These are phyloP conservation scores for Mesoclemmys tuberculata DNA, from an alignment of 2,113 vertebrate genomes.

Conservation along the genomic window DNA sequence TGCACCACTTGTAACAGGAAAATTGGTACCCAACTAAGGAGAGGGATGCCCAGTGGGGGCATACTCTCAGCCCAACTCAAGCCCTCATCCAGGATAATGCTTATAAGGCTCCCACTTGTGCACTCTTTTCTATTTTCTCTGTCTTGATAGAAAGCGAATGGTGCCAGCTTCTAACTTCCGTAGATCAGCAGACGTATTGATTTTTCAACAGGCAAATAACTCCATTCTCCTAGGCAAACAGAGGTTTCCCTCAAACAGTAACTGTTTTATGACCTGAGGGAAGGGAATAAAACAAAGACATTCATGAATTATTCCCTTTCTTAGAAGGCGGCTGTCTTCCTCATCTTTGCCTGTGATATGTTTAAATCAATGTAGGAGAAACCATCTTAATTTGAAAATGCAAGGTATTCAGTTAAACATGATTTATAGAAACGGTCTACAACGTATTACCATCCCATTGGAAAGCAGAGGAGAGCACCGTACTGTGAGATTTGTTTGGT, in stretches of 20 bases:
- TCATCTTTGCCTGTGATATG: background rate
- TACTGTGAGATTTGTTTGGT: background rate
- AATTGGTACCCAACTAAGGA: background rate
- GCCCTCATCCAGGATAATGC: no score
- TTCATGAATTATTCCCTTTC: background rate
- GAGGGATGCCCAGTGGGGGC: no score
- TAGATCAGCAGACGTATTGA: background rate
- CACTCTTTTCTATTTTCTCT: background rate
- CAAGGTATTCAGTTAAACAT: background rate
- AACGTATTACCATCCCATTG: background rate
- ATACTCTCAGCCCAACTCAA: no score
- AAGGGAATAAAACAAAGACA: conserved; percentile 6
- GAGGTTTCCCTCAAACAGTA: background rate
- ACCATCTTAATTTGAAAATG: background rate
- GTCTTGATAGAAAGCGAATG: background rate
- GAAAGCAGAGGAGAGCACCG: background rate
- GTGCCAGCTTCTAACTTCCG: background rate
- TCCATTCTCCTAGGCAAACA: background rate
- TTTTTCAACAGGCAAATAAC: background rate
- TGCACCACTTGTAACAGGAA: background rate
- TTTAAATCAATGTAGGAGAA: conserved; percentile 33
- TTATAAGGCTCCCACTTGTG: background rate
- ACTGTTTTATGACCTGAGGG: background rate
- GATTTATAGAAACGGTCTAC: background rate
- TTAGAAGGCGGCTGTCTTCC: background rate